Percentiles rank a stretch among this genome's conserved stretches.
Evolutionary conservation across 92 coral and sea anemone species (phyloP).

Genomic region (Plumapathes pennacea): DNA sequence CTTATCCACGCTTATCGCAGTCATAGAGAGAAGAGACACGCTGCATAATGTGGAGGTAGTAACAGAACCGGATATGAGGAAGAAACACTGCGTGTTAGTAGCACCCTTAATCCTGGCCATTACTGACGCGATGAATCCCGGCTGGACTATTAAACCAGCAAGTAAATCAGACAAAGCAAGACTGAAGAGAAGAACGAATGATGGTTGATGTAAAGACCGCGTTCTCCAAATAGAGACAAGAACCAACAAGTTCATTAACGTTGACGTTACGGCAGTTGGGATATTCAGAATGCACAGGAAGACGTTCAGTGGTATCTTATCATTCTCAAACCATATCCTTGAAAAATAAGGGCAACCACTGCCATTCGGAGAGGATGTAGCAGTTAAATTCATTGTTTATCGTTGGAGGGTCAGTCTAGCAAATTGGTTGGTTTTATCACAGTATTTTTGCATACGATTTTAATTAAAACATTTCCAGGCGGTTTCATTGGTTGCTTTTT

Average conservation of each 20-base stretch:
- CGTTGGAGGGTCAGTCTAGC: too few relatives aligned
- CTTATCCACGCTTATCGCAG: constrained; percentile 32
- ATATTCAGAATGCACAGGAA: constrained; percentile 17
- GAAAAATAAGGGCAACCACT: too few relatives aligned
- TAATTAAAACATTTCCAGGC: too few relatives aligned
- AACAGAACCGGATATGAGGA: constrained; percentile 16
- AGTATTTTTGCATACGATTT: too few relatives aligned
- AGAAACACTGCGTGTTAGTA: constrained; percentile 10
- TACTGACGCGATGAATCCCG: constrained; percentile 25
- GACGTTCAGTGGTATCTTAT: too few relatives aligned
- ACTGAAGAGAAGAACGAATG: constrained; percentile 21
- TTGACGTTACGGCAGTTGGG: constrained; percentile 5
- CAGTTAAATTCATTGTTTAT: too few relatives aligned
- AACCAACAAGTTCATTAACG: constrained; percentile 14
- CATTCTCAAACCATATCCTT: too few relatives aligned
- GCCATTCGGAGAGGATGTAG: too few relatives aligned
- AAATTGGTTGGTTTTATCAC: too few relatives aligned
- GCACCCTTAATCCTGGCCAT: constrained; percentile 1
- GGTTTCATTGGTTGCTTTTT: too few relatives aligned
- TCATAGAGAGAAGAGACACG: constrained; percentile 26
- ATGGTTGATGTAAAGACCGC: constrained; percentile 25
- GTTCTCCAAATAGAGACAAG: constrained; percentile 12
- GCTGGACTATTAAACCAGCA: constrained; percentile 31
- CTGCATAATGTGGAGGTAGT: constrained; percentile 16
- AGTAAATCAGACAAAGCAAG: constrained; percentile 32